These are phyloP conservation scores for Strongylocentrotus purpuratus DNA, from an alignment of 35 echinoderm and acorn worm species.

Conservation along the genomic window DNA sequence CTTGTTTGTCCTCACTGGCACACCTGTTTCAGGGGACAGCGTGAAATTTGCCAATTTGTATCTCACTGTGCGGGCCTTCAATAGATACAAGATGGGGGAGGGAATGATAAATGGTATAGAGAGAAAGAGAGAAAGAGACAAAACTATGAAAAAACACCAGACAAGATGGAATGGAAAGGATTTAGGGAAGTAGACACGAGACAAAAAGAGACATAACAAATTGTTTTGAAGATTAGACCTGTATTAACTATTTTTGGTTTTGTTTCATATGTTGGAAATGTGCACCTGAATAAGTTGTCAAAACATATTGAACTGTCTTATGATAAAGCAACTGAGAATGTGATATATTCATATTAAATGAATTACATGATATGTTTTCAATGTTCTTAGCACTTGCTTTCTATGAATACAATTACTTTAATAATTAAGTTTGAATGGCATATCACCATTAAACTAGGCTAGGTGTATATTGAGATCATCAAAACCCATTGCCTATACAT, in stretches of 20 bases:
- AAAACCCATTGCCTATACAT: too few species aligned
- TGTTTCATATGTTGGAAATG: neutral
- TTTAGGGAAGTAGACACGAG: neutral
- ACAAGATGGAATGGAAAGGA: neutral
- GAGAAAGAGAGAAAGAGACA: neutral
- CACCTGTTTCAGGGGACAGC: constrained; percentile 7
- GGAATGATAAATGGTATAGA: neutral
- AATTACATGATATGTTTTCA: too few species aligned
- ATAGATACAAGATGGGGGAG: neutral
- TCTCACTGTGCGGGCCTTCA: constrained; percentile 6
- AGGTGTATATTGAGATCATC: too few species aligned
- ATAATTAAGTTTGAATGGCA: too few species aligned
- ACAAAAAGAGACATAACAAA: neutral
- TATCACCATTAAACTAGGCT: too few species aligned
- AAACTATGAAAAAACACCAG: neutral
- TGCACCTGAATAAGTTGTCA: too few species aligned
- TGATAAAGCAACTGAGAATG: neutral
- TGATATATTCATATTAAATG: too few species aligned
- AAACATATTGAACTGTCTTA: neutral
- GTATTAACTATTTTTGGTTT: neutral
- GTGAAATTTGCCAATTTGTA: constrained; percentile 12
- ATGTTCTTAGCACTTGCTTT: too few species aligned
- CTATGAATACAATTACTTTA: too few species aligned
- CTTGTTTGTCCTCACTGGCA: constrained; percentile 2
- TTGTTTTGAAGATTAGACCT: neutral